Evolutionary conservation across 2,113 vertebrate genomes (phyloP).

Genomic region (Aythya baeri): DNA sequence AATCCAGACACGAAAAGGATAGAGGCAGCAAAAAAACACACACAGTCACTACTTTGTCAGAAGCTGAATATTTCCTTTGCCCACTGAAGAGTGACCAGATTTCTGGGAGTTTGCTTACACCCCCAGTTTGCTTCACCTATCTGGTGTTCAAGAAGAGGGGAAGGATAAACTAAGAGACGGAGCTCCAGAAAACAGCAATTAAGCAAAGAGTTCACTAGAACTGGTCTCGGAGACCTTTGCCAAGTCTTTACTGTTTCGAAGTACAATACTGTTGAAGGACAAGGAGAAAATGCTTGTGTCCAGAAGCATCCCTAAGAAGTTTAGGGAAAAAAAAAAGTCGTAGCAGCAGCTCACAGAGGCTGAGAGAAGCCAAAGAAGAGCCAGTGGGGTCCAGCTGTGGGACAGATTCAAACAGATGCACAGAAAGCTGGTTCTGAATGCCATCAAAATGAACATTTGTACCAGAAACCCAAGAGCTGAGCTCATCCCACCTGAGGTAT

Average conservation of each 20-base stretch:
- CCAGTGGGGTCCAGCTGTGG: fast-evolving
- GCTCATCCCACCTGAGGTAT: neutral
- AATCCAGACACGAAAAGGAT: neutral
- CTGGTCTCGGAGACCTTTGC: neutral
- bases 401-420: neutral
- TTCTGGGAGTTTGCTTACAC: neutral
- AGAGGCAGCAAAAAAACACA: neutral
- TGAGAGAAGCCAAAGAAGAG: neutral
- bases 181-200: neutral
- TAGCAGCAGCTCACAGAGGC: neutral
- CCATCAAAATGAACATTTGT: neutral
- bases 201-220: neutral
- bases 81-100: neutral
- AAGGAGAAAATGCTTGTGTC: neutral
- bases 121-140: neutral
- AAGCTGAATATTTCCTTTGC: neutral
- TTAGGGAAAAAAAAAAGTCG: neutral
- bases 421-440: neutral
- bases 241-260: neutral
- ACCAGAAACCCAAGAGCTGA: neutral
- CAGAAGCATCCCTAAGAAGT: neutral
- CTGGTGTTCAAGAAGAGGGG: neutral
- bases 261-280: neutral
- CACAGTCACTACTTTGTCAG: neutral
- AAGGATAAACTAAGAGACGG: neutral